Base-by-base conservation (phyloP, 2,113 vertebrate species). In the Rostratula benghalensis region DNA sequence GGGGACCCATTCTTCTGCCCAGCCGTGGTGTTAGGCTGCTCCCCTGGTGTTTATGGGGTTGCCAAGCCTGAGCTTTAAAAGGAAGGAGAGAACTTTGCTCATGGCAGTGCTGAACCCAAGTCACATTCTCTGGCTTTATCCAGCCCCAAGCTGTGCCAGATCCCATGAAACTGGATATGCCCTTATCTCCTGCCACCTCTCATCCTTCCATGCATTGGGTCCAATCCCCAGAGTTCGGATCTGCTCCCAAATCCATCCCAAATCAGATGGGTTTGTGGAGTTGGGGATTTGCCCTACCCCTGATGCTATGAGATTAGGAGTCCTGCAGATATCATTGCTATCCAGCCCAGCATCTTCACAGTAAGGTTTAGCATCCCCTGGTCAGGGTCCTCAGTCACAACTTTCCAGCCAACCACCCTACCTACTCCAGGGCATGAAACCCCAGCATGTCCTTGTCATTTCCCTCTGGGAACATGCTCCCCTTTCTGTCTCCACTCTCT, bases 251-350 rank as follows among this genome's bases (percentile, higher is more conserved):
- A 81, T 51, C 25, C n/a, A 16, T n/a, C 69, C 51, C 61, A 37
- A 13, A 73, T 70, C 33, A 68, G 17, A n/a, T 20, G 20, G 4
- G 9, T 45, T 17, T 28, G 31, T 43, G 50, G 46, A 67, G 24
- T 1, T 63, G 51, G 23, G 50, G 46, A 9, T 54, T 68, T 76
- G 20, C 24, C 35, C 33, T 27, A 30, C 28, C 45, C 21, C 23
- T 46, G 1, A 8, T 69, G 21, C 77, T n/a, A 2, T 0, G 0
- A n/a, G 13, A 54, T 8, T 2, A 0, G 27, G 31, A 67, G 30
- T 37, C 41, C 50, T 8, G 0, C 33, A 35, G 69, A 19, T 35
- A 37, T 31, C 73, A 18, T 15, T 74, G 45, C 70, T 13, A 6
- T 13, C 67, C 79, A 74, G 50, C 13, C 22, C 3, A 1, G 53